Percentiles rank a stretch among this genome's conserved stretches.
Conservation (phyloP, 2,113 vertebrate genomes). For the Ondatra zibethicus region DNA sequence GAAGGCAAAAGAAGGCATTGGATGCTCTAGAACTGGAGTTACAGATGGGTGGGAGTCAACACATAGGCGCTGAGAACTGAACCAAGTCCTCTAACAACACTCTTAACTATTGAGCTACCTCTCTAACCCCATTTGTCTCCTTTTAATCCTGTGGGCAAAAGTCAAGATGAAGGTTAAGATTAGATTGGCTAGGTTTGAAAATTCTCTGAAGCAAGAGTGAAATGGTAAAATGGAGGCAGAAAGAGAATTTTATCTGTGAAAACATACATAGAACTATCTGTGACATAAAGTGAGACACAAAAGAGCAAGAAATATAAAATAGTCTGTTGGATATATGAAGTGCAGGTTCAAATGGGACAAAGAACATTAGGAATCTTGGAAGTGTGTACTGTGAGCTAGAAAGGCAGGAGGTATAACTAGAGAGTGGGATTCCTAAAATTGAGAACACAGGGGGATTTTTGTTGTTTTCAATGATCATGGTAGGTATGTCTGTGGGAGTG, state of each 20-base stretch:
- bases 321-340: background rate
- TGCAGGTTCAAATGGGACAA: background rate
- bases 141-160: background rate
- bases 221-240: background rate
- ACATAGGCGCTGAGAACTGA: background rate
- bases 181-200: background rate
- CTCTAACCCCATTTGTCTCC: background rate
- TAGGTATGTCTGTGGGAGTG: background rate
- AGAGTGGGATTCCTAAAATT: background rate
- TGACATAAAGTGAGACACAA: background rate
- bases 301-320: background rate
- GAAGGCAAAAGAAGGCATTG: background rate
- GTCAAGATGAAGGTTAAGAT: background rate
- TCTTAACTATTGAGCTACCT: background rate
- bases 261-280: background rate
- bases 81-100: background rate
- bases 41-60: too few relatives aligned
- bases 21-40: background rate
- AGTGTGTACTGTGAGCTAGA: background rate
- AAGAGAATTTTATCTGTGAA: background rate
- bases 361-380: background rate
- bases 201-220: background rate
- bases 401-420: background rate
- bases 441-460: background rate
- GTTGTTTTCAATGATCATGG: background rate